Base-by-base conservation (phyloP, 2,113 vertebrate genomes). In the Amphiprion percula region DNA sequence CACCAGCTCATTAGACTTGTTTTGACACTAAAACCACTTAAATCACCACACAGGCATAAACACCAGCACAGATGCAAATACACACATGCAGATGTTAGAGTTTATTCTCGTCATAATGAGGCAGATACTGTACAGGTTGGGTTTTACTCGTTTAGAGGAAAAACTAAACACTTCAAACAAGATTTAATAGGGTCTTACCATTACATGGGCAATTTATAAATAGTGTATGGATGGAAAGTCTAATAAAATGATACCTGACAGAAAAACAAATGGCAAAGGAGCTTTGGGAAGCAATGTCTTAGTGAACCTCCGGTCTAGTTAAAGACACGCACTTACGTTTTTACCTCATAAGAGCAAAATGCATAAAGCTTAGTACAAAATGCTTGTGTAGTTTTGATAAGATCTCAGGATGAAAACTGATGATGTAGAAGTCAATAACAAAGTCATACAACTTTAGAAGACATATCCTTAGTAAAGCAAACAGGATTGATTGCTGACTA, bases 71-170 rank as follows among this genome's bases (percentile, higher is more conserved):
- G 87, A 91, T 77, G 85, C 74, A 88, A 83, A 85, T 3, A 37
- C 80, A 84, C 79, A 74, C 79, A 77, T 89, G 83, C 88, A 90
- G 92, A 88, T 94, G 79, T 92, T 44, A 26, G 52, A 74, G 78
- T 72, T 91, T 86, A 87, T 93, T 88, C 84, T 87, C 84, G 77
- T 91, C 88, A 86, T 92, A 94, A 94, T 89, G 82, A 93, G 91
- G 50, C 75, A 92, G 88, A 91, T 77, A 90, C 81, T 70, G 83
- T 88, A 87, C 83, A 91, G 90, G 89, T 91, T 86, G 83, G 75
- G 58, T 87, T 90, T 91, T 88, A 87, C 85, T 88, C 84, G 88
- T 87, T 90, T 79, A 61, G 69, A 80, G 65, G 15, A 64, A 83
- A 88, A 87, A 84, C 55, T 46, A 85, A 91, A 90, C 63, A 85